A percentile compares a stretch with the other conserved stretches of the same genome.
These are phyloP conservation scores for Plodia interpunctella DNA, from an alignment of 1,140 invertebrate species.

Conservation along the genomic window DNA sequence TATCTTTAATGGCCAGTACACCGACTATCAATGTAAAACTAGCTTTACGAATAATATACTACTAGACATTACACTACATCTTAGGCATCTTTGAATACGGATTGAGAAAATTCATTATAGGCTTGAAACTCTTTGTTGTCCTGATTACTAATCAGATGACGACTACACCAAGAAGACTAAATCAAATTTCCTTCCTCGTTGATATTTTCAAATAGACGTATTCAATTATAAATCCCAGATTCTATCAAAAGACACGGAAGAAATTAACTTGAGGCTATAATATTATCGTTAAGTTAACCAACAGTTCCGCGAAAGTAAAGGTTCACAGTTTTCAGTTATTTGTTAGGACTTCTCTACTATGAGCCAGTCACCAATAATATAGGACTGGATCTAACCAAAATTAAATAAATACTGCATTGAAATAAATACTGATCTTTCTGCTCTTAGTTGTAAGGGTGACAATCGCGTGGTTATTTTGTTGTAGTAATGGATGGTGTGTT, in stretches of 20 bases:
- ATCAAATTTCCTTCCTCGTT: too few species aligned
- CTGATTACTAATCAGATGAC: too few species aligned
- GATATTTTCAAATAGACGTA: background rate
- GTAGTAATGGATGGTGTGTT: slow-evolving; percentile 1
- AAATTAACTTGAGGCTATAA: background rate
- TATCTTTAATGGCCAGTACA: background rate
- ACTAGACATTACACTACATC: background rate
- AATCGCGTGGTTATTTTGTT: background rate
- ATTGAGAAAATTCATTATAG: too few species aligned
- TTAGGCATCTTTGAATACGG: background rate
- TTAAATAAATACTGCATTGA: background rate
- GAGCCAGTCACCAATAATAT: background rate
- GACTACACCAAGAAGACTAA: too few species aligned
- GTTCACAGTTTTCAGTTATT: slow-evolving; percentile 15
- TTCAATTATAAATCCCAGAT: background rate
- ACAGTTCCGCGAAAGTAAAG: slow-evolving; percentile 23
- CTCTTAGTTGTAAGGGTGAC: background rate
- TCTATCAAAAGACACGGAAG: background rate
- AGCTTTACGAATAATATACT: too few species aligned
- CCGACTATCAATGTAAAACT: background rate
- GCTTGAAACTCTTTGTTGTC: too few species aligned
- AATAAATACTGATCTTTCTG: background rate
- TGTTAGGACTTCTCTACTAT: background rate
- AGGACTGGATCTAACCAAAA: background rate
- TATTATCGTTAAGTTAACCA: slow-evolving; percentile 18